Evolutionary conservation across 2,888 invertebrate genomes (phyloP), one percentile per base, ranked within the genome.

Genomic region (Theretra japonica): DNA sequence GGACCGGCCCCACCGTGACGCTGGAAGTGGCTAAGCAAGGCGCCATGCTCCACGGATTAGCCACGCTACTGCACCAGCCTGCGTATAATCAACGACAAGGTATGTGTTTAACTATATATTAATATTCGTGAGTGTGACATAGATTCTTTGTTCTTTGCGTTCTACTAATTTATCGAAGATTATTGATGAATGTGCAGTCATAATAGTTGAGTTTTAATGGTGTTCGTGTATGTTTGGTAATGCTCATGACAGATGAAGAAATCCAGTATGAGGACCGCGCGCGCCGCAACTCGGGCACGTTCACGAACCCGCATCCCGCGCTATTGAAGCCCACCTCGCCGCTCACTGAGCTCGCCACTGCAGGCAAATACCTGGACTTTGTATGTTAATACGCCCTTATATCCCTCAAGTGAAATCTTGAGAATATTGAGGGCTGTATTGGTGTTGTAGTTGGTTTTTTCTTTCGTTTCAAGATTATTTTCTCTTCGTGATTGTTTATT

Each of bases 1-100:
- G 98, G 72, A 99, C 99, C 19, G 99, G 99, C 11, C 98, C 98
- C 58, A 96, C 98, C 6, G 99, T 99, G 41, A 97, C 97, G 8
- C 92, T 99, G 76, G 99, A 99, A 90, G 99, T 99, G 74, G 99
- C 99, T 30, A 99, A 99, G 91, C 99, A 99, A 90, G 99, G 99
- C 69, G 99, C 99, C 69, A 97, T 99, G 83, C 97, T 98, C 88
- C 99, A 99, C 92, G 99, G 99, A 33, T 95, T 99, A 72, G 99
- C 99, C 21, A 98, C 98, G 21, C 95, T 99, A 74, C 94, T 99
- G 69, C 98, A 98, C 80, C 98, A 99, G 88, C 99, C 99, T 17
- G 87, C 93, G 0, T 91, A 90, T 80, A 92, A 89, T 75, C 93
- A 90, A 76, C 86, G 89, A 73, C 90, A 88, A 86, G 91, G 92